These are phyloP conservation scores for Nephila pilipes DNA, from an alignment of 1,140 invertebrate species.

Conservation along the genomic window DNA sequence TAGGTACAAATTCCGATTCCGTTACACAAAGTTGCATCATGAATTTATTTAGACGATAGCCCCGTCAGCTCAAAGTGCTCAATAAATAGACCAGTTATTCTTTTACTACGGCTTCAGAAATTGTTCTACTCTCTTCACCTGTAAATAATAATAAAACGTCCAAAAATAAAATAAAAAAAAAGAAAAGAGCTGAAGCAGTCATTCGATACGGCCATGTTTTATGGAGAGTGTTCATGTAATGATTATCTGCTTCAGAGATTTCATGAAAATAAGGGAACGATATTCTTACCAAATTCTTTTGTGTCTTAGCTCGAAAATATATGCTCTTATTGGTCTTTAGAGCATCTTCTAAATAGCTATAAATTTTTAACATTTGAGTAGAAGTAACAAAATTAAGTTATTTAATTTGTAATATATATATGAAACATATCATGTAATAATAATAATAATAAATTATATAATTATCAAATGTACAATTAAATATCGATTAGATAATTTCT, in stretches of 20 bases:
- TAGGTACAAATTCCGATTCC: no score
- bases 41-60: not conserved
- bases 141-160: constrained; percentile 48
- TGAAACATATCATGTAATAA: no score
- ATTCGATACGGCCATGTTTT: not conserved
- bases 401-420: no score
- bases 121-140: not conserved
- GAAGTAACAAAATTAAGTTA: no score
- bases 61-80: not conserved
- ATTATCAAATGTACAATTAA: no score
- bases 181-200: not conserved
- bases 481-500: no score
- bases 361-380: no score
- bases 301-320: not conserved
- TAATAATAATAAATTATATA: no score
- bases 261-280: not conserved
- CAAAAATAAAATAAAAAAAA: not conserved
- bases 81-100: constrained; percentile 31
- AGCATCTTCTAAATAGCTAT: no score
- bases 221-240: not conserved
- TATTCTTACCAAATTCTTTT: not conserved
- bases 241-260: not conserved
- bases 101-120: constrained; percentile 26
- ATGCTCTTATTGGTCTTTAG: not conserved
- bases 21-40: not conserved